A percentile compares a stretch with the other conserved stretches of the same genome.
phyloP scores from a whole-genome alignment of 2,888 invertebrate genomes.

The Spicauda simplicius region DNA sequence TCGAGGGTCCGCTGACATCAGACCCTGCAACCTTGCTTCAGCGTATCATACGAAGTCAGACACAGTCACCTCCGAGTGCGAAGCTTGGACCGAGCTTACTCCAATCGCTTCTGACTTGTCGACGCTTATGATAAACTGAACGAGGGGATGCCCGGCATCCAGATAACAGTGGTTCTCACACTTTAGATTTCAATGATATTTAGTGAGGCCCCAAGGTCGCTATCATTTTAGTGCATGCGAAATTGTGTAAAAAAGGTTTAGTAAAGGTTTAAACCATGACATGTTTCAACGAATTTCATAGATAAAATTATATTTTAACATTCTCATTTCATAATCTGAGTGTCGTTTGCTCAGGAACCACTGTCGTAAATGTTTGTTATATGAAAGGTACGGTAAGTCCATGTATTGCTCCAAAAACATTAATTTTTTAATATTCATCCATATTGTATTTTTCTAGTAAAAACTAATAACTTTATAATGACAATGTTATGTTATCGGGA shows the following conservation, averaged over 20 bases:
- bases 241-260: not conserved
- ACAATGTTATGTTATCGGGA: too few relatives aligned
- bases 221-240: constrained; percentile 2
- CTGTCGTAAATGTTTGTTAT: constrained; percentile 28
- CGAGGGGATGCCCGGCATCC: constrained; percentile 18
- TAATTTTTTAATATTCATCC: too few relatives aligned
- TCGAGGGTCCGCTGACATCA: constrained; percentile 78
- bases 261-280: not conserved
- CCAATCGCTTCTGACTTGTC: constrained; percentile 47
- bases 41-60: constrained; percentile 54
- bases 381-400: not conserved
- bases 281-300: not conserved
- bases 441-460: too few relatives aligned
- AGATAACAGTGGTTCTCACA: constrained; percentile 24
- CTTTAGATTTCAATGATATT: constrained; percentile 2
- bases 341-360: constrained; percentile 16
- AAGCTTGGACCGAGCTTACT: constrained; percentile 68
- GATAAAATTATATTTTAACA: not conserved
- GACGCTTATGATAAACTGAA: constrained; percentile 10
- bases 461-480: too few relatives aligned
- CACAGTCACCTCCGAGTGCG: constrained; percentile 60
- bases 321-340: not conserved
- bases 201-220: constrained; percentile 7
- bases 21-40: constrained; percentile 57
- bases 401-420: too few relatives aligned